Conservation (phyloP, 2,797 vertebrate species). For the Anguilla pacifica region DNA sequence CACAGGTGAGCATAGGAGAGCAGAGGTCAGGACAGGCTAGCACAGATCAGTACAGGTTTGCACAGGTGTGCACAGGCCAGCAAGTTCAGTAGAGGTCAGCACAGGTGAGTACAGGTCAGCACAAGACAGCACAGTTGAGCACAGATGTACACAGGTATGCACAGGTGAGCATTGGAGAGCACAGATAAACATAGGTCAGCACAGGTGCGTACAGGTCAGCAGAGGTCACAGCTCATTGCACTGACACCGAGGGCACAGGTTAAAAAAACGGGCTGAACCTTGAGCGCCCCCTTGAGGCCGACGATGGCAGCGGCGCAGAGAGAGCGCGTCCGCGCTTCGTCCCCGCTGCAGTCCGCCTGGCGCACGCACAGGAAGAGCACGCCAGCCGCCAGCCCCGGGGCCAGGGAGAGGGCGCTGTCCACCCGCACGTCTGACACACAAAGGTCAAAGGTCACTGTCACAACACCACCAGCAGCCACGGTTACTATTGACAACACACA, state of each 20-base stretch:
- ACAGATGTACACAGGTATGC: background rate
- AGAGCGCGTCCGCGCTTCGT: slow-evolving; percentile 53
- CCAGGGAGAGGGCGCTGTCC: slow-evolving; percentile 58
- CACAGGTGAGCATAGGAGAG: background rate
- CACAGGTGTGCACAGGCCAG: background rate
- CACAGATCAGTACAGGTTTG: background rate
- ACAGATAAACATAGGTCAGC: background rate
- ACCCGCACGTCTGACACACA: slow-evolving; percentile 66
- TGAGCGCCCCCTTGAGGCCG: slow-evolving; percentile 74
- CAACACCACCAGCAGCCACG: background rate
- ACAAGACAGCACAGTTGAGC: background rate
- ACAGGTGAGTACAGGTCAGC: background rate
- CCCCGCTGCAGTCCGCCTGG: slow-evolving; percentile 67
- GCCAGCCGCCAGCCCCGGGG: slow-evolving; percentile 70
- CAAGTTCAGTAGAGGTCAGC: background rate
- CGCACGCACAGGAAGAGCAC: slow-evolving; percentile 77
- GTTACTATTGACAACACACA: background rate
- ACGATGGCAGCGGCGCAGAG: slow-evolving; percentile 62
- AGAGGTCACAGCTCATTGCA: background rate
- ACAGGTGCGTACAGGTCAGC: background rate
- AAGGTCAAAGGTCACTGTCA: background rate
- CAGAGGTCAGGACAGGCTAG: background rate
- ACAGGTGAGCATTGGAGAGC: background rate
- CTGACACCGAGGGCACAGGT: background rate
- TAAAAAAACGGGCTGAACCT: slow-evolving; percentile 61